Base-by-base conservation (phyloP, 2,888 invertebrate genomes). In the Epinotia demarniana region DNA sequence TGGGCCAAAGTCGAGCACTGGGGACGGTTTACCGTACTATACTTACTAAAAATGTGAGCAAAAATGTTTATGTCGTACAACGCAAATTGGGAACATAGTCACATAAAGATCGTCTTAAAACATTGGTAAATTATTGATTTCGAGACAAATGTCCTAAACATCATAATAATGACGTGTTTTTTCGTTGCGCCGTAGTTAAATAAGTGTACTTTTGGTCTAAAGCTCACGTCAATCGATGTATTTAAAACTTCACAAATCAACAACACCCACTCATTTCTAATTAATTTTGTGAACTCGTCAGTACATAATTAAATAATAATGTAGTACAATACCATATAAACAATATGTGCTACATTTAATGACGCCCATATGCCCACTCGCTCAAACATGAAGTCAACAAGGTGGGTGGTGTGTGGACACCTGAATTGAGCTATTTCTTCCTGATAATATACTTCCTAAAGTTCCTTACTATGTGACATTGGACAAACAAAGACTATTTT, bases 341-440 rank as follows among this genome's bases (percentile, higher is more conserved):
- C 55, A 74, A 49, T 49, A 58, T 69, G 58, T 27, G 58, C 19
- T 70, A 49, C 39, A 74, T 74, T 63, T 63, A 70, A 73, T 46
- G 23, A 46, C 74, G 74, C 74, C 74, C 57, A 63, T 69, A 70
- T 64, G 58, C 74, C 74, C 69, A 74, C 74, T 69, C 69, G 63
- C 12, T 53, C 16, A 55, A 18, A 62, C 43, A 46, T 39, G 58
- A 63, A 74, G 74, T 70, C 63, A 74, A 74, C 74, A 74, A 64
- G 69, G 19, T 27, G 13, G 13, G 23, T 11, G 19, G 13, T 33
- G 8, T 2, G 8, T 2, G 18, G n/a, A 63, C 74, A 70, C 58
- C 74, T 74, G 74, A 5, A 64, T n/a, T 49, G 53, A 55, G 61
- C 19, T 55, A 61, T 55, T 68, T 61, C 67, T 70, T 74, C 69